Evolutionary conservation across 2,888 invertebrate species (phyloP), one percentile per base, ranked within the genome.

Genomic region (Antheraea yamamai): DNA sequence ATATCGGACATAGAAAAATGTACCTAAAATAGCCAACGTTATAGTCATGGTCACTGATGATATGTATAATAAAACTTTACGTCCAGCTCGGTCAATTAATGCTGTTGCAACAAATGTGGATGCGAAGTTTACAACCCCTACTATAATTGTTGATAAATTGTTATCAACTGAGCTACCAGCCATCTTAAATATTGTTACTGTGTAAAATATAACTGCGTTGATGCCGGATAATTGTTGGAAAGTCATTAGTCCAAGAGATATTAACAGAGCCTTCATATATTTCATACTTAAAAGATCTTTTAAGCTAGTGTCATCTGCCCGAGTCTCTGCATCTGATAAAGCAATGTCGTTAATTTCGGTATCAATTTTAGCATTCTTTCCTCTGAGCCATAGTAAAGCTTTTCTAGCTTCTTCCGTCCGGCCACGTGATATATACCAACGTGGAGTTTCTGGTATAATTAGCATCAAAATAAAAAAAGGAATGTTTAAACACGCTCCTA

Each of bases 161-260:
- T 96, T 96, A 84, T 98, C 96, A 76, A 98, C 96, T 8, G 96
- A 95, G 83, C 98, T 98, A 39, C 98, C 98, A 20, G 99, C 97
- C 90, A 96, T 96, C 93, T 97, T 92, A 90, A 99, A 99, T 82
- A 99, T 99, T 78, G 95, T 95, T 0, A 97, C 98, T 0, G 98
- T 98, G 88, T 99, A 99, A 93, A 99, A 99, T 89, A 99, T 98
- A 75, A 99, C 97, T 10, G 98, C 99, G 90, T 99, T 99, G 81
- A 99, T 99, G 35, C 99, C 99, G 77, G 97, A 98, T 85, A 98
- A 91, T 89, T 99, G 99, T 91, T 99, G 99, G 93, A 99, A 98
- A 79, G 98, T 97, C 99, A 99, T 99, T 73, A 99, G 95, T 0
- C 98, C 97, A 76, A 99, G 90, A 4, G 97, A 97, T 80, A 99